phyloP scores from a whole-genome alignment of 2,888 invertebrate species.

The Peribatodes rhomboidaria region DNA sequence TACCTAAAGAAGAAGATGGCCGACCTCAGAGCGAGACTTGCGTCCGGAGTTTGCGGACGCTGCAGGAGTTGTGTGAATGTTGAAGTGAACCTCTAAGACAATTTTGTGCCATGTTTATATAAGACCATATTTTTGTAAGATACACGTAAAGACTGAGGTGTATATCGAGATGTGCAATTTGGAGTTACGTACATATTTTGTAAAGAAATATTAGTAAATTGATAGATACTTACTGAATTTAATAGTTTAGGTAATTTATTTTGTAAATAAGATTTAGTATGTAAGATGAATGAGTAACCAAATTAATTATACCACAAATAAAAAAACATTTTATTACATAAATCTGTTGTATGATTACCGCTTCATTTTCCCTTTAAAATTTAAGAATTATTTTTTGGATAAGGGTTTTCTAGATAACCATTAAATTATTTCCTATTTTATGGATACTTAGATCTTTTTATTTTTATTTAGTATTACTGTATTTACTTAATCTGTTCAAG shows the following conservation, averaged over 20 bases:
- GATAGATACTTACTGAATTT: not conserved
- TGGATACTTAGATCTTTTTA: too few species aligned
- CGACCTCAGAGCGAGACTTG: constrained; percentile 90
- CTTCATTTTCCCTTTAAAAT: not conserved
- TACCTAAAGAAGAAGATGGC: constrained; percentile 95
- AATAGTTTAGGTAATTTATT: constrained; percentile 37
- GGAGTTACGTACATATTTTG: constrained; percentile 1
- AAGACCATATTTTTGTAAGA: not conserved
- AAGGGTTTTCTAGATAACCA: not conserved
- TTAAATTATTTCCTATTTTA: not conserved
- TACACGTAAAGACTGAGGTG: constrained; percentile 9
- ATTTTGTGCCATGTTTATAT: constrained; percentile 44
- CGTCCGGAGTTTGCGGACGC: constrained; percentile 72
- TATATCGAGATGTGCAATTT: constrained; percentile 22
- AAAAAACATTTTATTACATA: not conserved
- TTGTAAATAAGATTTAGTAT: constrained; percentile 2
- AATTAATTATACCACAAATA: not conserved
- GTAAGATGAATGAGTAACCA: constrained; percentile 29
- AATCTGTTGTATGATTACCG: not conserved
- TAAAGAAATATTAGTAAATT: not conserved
- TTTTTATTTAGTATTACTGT: constrained; percentile 29
- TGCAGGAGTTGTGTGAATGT: constrained; percentile 57
- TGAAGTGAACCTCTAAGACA: constrained; percentile 34
- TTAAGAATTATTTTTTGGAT: not conserved
- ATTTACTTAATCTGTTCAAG: not conserved